Evolutionary conservation across 2,888 invertebrate species (phyloP).

Genomic region (Hemaris fuciformis): DNA sequence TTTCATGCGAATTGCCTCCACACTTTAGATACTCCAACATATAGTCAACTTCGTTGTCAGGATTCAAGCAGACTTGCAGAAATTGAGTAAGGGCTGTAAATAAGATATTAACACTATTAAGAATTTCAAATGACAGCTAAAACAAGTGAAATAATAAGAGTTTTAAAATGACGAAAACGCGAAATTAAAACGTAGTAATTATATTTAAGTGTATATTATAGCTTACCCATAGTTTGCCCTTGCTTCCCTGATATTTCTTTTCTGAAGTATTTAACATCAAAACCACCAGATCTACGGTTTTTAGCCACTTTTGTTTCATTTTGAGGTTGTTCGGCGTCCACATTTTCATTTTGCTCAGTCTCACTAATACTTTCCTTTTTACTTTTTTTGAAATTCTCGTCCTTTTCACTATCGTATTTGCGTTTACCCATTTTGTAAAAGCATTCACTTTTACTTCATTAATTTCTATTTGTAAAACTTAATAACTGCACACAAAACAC

Average conservation of each 20-base stretch:
- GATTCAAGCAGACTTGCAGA: constrained; percentile 78
- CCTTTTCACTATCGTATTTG: constrained; percentile 52
- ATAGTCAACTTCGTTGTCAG: constrained; percentile 72
- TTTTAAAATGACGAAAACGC: neutral
- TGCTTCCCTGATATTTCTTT: constrained; percentile 75
- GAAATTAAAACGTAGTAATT: too few species aligned
- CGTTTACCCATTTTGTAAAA: constrained; percentile 56
- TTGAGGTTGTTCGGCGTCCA: constrained; percentile 50
- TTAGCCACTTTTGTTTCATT: constrained; percentile 30
- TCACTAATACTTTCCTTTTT: constrained; percentile 40
- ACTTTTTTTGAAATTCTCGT: constrained; percentile 41
- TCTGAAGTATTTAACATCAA: constrained; percentile 83
- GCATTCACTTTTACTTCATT: neutral
- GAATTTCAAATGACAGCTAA: neutral
- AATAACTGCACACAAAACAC: constrained; percentile 25
- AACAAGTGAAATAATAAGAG: too few species aligned
- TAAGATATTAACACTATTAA: neutral
- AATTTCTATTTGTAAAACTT: neutral
- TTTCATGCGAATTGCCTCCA: constrained; percentile 87
- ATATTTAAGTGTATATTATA: neutral
- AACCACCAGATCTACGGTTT: constrained; percentile 48
- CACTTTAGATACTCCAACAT: constrained; percentile 84
- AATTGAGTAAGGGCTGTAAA: constrained; percentile 83
- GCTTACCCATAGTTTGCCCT: constrained; percentile 81
- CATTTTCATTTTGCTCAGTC: constrained; percentile 26